Base-by-base conservation (phyloP, 2,113 vertebrate species). In the Spheniscus mendiculus region DNA sequence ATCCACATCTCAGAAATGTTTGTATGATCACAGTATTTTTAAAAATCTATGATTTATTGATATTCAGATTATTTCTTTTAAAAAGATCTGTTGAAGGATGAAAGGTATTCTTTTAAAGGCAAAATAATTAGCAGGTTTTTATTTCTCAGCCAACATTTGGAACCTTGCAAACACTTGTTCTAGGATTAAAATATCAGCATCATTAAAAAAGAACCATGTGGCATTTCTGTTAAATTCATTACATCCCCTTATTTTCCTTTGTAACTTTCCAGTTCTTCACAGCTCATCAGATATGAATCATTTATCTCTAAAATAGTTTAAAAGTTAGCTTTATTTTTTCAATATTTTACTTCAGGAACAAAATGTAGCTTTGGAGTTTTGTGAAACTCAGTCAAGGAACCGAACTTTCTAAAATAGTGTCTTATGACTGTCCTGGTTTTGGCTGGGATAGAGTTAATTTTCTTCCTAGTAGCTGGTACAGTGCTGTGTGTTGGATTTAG, bases 161-260 rank as follows among this genome's bases (percentile, higher is more conserved):
- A 93, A 69, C 20, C 49, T 89, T 70, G 47, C 20, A 90, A 91
- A 58, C 4, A 58, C 15, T 8, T 80, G 25, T 79, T 72, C 55
- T 79, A 83, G 86, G 52, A 88, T 95, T 94, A 91, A 93, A 93
- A 94, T 89, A 92, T 69, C 83, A 93, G 22, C 50, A 90, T 89
- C 76, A 50, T 95, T 96, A 90, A 73, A 91, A 87, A 87, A 70
- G 70, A 55, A 52, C 45, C 42, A 42, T 62, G 29, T 72, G 71
- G 26, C 49, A 87, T 89, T 91, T 93, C 89, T 90, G 67, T 76
- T 83, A 73, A 89, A 72, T 89, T 96, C 36, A 63, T 52, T 84
- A 16, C 29, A 80, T 44, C 9, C 18, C 10, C 30, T 4, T 85
- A 81, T 94, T 85, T 74, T 53, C 42, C 58, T 20, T 77, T 89